Evolutionary conservation across 2,113 vertebrate genomes (phyloP).

Genomic region (Probosciger aterrimus): DNA sequence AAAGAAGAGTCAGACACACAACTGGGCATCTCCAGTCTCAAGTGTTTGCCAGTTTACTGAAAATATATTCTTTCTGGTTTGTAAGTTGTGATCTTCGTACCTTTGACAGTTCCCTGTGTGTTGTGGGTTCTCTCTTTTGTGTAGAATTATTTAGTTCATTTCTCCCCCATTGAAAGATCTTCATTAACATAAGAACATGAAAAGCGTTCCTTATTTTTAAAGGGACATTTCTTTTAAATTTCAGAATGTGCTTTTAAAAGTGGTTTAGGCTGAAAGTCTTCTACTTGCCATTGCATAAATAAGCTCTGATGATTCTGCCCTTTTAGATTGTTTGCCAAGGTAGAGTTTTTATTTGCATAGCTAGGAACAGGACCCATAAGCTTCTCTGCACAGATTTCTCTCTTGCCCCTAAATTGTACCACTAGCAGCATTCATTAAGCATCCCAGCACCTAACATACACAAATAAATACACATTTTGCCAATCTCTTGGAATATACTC

Average conservation of each 20-base stretch:
- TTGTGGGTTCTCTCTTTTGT: not conserved
- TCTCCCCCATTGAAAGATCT: not conserved
- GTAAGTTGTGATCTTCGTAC: not conserved
- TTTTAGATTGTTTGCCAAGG: not conserved
- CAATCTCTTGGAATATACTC: not conserved
- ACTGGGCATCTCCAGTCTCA: not conserved
- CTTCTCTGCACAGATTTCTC: not conserved
- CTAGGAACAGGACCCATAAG: not conserved
- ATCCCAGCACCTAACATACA: not conserved
- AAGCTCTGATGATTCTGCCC: not conserved
- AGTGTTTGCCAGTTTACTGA: not conserved
- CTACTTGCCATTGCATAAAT: not conserved
- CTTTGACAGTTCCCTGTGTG: not conserved
- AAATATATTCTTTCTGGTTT: not conserved
- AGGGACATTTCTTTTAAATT: not conserved
- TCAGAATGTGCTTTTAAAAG: not conserved
- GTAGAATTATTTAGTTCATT: not conserved
- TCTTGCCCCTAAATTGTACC: not conserved
- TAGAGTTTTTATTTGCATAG: not conserved
- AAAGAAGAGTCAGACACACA: not conserved
- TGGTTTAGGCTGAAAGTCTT: not conserved
- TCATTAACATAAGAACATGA: not conserved
- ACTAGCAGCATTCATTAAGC: not conserved
- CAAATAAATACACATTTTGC: not conserved
- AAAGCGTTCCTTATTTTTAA: not conserved